Conservation (phyloP, 1,140 invertebrate species). For the Apis laboriosa region DNA sequence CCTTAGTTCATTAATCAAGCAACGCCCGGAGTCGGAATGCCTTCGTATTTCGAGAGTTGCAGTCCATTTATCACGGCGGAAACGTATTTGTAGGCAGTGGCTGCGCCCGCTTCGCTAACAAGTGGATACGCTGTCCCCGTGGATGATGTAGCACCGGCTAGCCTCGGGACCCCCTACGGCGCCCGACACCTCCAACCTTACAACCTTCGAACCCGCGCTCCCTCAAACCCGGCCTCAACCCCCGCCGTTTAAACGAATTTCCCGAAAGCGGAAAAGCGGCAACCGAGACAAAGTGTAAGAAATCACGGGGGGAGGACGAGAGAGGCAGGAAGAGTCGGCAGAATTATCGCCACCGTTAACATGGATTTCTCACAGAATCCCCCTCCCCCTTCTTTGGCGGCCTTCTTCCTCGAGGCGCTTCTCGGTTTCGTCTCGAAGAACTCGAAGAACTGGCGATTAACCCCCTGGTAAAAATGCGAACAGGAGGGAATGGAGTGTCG, state of each 20-base stretch:
- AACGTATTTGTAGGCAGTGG: slow-evolving; percentile 79
- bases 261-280: slow-evolving; percentile 6
- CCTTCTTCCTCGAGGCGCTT: slow-evolving; percentile 4
- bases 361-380: not conserved
- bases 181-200: slow-evolving; percentile 78
- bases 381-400: not conserved
- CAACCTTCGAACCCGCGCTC: slow-evolving; percentile 69
- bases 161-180: slow-evolving; percentile 76
- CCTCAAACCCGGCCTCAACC: slow-evolving; percentile 52
- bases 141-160: slow-evolving; percentile 79
- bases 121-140: slow-evolving; percentile 79
- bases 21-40: slow-evolving; percentile 78
- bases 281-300: not conserved
- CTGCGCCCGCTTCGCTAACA: slow-evolving; percentile 77
- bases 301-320: not conserved
- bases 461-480: slow-evolving; percentile 9
- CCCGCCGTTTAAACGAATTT: slow-evolving; percentile 59
- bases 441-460: not conserved
- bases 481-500: not conserved
- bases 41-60: slow-evolving; percentile 78
- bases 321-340: not conserved
- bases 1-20: slow-evolving; percentile 79
- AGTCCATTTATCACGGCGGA: slow-evolving; percentile 79
- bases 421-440: not conserved
- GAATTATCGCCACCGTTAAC: slow-evolving; percentile 25